A percentile compares a stretch with the other conserved stretches of the same genome.
phyloP scores from a whole-genome alignment of 2,888 invertebrate species.

The Reticulitermes lucifugus region DNA sequence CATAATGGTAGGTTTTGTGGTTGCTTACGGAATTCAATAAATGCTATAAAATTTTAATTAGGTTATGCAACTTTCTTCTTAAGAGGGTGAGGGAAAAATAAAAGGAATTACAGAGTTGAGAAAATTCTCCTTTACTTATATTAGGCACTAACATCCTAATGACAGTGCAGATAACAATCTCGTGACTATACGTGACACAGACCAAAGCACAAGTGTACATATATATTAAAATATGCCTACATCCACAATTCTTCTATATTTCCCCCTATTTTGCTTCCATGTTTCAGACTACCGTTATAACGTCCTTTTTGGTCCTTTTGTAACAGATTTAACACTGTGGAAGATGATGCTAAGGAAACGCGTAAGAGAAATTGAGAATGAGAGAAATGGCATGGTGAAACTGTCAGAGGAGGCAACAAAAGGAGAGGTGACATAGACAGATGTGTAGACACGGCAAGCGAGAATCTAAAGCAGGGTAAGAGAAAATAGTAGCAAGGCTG shows the following conservation, averaged over 20 bases:
- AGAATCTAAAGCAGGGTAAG: constrained; percentile 12
- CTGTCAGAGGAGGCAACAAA: constrained; percentile 26
- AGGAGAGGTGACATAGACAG: constrained; percentile 24
- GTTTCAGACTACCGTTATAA: not conserved
- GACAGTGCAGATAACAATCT: not conserved
- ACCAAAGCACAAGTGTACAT: not conserved
- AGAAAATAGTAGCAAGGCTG: not conserved
- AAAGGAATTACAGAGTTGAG: not conserved
- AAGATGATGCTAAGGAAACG: constrained; percentile 22
- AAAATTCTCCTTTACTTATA: not conserved
- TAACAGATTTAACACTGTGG: constrained; percentile 7
- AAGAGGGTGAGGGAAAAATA: not conserved
- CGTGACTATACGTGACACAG: not conserved
- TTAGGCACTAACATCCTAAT: not conserved
- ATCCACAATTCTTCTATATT: too few relatives aligned
- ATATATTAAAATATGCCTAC: not conserved
- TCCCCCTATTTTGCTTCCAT: not conserved
- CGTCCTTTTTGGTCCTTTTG: not conserved
- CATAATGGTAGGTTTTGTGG: too few relatives aligned
- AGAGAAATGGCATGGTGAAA: constrained; percentile 35
- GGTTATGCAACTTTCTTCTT: not conserved
- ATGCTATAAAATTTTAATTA: too few relatives aligned
- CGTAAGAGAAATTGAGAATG: constrained; percentile 5
- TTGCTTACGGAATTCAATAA: too few relatives aligned
- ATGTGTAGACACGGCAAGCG: constrained; percentile 14